Evolutionary conservation across 2,113 vertebrate species (phyloP).

Genomic region (Pomatostomus ruficeps): DNA sequence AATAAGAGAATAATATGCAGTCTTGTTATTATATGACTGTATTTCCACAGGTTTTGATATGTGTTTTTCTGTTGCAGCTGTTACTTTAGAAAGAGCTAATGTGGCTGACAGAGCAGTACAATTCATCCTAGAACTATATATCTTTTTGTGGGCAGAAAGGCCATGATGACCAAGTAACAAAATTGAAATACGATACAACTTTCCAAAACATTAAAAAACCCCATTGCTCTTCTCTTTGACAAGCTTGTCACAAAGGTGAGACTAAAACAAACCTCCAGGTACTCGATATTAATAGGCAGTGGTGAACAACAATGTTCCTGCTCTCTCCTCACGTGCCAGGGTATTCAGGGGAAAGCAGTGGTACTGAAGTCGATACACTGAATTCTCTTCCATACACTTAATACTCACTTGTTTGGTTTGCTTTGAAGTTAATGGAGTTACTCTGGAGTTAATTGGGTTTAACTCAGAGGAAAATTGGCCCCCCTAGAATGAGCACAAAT

Average conservation of each 20-base stretch:
- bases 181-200: background rate
- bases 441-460: slow-evolving; percentile 31
- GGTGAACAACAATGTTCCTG: background rate
- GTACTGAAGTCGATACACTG: fast-evolving
- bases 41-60: background rate
- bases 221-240: background rate
- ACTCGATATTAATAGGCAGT: background rate
- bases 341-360: background rate
- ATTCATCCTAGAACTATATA: slow-evolving; percentile 14
- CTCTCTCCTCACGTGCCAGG: background rate
- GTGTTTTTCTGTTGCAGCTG: background rate
- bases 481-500: background rate
- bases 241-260: background rate
- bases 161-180: slow-evolving; percentile 39
- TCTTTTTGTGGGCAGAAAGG: slow-evolving; percentile 18
- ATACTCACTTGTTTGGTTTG: background rate
- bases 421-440: slow-evolving; percentile 25
- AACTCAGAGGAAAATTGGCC: slow-evolving; percentile 7
- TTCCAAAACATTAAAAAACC: background rate
- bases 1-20: background rate
- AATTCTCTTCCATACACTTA: background rate
- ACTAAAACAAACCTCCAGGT: background rate
- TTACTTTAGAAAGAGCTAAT: slow-evolving; percentile 30
- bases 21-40: background rate
- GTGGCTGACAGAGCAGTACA: slow-evolving; percentile 33